phyloP scores from a whole-genome alignment of 2,113 vertebrate genomes.

The Suncus etruscus region DNA sequence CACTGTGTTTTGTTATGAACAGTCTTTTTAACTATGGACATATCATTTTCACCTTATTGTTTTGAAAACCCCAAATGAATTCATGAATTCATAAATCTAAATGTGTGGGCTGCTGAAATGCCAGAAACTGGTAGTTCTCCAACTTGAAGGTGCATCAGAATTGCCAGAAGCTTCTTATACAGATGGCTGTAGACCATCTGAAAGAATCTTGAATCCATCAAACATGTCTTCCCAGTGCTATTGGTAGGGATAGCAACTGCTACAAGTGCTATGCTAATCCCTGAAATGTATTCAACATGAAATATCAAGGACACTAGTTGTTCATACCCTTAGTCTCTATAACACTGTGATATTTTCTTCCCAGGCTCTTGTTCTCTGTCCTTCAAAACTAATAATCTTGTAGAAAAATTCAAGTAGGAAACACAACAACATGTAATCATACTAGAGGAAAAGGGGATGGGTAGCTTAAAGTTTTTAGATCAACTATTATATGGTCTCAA shows the following conservation, averaged over 20 bases:
- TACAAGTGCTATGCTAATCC: background rate
- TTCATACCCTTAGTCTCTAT: background rate
- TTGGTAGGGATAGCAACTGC: background rate
- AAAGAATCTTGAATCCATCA: background rate
- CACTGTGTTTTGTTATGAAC: no score
- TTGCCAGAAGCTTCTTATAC: background rate
- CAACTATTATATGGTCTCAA: background rate
- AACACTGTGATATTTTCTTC: background rate
- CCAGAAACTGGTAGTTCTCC: background rate
- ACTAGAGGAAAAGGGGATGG: background rate
- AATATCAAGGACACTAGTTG: background rate
- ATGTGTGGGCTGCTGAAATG: background rate
- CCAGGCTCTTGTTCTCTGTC: background rate
- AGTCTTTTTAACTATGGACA: background rate
- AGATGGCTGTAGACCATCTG: no score
- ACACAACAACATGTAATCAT: background rate
- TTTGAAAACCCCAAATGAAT: background rate
- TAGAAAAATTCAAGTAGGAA: conserved; percentile 30
- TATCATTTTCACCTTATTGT: background rate
- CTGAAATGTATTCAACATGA: background rate
- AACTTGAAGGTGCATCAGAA: background rate
- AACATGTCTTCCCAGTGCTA: no score
- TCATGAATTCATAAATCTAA: background rate
- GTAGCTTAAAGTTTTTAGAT: conserved; percentile 12
- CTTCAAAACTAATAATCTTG: conserved; percentile 9